Evolutionary conservation across 2,113 vertebrate species (phyloP).

Genomic region (Ranitomeya variabilis): DNA sequence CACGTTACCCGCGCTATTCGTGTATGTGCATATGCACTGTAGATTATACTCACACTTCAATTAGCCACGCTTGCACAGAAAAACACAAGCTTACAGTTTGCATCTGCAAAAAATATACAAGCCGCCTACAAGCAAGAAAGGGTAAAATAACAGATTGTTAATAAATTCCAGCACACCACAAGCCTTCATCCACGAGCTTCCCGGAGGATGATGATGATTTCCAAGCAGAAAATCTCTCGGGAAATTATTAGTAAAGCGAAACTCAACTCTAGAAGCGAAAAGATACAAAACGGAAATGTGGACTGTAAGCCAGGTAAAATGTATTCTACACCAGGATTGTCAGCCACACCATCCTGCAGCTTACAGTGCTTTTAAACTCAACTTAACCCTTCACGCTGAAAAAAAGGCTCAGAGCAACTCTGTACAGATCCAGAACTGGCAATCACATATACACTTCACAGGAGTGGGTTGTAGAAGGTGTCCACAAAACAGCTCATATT

Average conservation of each 20-base stretch:
- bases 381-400: neutral
- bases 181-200: slow-evolving; percentile 21
- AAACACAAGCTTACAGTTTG: neutral
- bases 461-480: neutral
- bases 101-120: neutral
- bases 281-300: neutral
- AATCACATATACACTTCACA: neutral
- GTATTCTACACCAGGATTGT: neutral
- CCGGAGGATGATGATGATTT: neutral
- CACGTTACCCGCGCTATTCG: neutral
- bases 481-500: neutral
- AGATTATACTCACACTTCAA: neutral
- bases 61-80: neutral
- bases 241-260: neutral
- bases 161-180: neutral
- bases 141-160: slow-evolving; percentile 30
- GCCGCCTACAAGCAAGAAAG: neutral
- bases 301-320: neutral
- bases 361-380: neutral
- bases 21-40: neutral
- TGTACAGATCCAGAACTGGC: neutral
- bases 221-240: neutral
- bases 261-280: neutral
- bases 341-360: neutral
- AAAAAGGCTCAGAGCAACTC: neutral